These are phyloP conservation scores for Chrysomallon squamiferum DNA, from an alignment of 1,140 invertebrate genomes.

Conservation along the genomic window DNA sequence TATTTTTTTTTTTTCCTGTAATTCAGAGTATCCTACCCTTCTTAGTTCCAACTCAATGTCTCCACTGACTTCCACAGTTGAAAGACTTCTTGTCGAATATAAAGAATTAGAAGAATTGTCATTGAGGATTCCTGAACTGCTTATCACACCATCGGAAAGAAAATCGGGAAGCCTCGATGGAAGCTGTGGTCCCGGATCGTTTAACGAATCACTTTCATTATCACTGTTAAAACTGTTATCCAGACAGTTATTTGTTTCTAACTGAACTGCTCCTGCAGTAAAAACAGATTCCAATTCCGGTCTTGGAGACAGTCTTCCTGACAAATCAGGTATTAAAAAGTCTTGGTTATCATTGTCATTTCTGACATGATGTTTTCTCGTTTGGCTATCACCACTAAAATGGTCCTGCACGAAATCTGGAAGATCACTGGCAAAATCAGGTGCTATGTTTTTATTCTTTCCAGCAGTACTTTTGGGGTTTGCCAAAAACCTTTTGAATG, in stretches of 20 bases:
- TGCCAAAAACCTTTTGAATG: constrained; percentile 56
- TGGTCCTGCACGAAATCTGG: constrained; percentile 59
- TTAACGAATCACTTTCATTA: background rate
- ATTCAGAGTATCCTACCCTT: background rate
- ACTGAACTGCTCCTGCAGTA: too few relatives aligned
- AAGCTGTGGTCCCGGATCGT: too few relatives aligned
- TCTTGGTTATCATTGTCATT: too few relatives aligned
- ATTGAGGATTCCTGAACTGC: background rate
- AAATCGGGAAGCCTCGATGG: constrained; percentile 45
- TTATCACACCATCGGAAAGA: constrained; percentile 42
- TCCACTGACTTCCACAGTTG: background rate
- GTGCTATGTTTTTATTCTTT: constrained; percentile 14
- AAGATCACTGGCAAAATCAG: constrained; percentile 46
- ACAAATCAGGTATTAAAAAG: constrained; percentile 26
- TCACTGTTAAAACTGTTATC: background rate
- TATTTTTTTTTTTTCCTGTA: too few relatives aligned
- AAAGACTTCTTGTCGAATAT: background rate
- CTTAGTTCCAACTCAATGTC: background rate
- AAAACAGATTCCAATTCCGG: too few relatives aligned
- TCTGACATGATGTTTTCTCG: background rate
- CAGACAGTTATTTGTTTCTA: background rate
- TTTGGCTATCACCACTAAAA: constrained; percentile 24
- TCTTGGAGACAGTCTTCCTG: background rate
- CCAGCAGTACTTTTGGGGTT: constrained; percentile 7
- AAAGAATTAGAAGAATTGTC: background rate